A percentile compares a stretch with the other conserved stretches of the same genome.
Evolutionary conservation across 2,888 invertebrate species (phyloP).

Genomic region (Auanema freiburgensis): DNA sequence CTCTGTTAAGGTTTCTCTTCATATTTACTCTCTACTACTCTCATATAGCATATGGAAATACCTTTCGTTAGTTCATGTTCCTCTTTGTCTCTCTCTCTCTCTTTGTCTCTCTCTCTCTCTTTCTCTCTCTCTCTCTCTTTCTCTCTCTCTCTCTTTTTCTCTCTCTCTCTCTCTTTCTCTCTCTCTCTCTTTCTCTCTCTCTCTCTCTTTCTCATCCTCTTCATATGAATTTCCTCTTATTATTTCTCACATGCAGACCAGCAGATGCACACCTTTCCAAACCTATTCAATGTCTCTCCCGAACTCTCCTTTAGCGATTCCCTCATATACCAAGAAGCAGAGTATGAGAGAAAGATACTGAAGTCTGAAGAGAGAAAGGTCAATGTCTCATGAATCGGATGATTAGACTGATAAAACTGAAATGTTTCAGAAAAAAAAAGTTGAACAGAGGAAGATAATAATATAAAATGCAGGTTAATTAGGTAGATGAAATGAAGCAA

Average conservation of each 20-base stretch:
- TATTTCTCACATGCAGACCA: neutral
- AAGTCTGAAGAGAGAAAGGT: too few relatives aligned
- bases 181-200: conserved; percentile 8
- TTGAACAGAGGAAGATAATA: too few relatives aligned
- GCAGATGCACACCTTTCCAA: too few relatives aligned
- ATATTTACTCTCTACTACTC: neutral
- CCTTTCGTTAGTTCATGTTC: neutral
- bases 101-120: neutral
- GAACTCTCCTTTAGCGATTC: neutral
- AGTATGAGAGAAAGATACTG: too few relatives aligned
- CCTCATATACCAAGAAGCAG: neutral
- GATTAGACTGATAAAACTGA: too few relatives aligned
- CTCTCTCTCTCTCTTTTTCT: neutral
- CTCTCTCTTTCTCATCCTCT: neutral
- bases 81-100: conserved; percentile 11
- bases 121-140: conserved; percentile 7
- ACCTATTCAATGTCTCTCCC: conserved; percentile 3
- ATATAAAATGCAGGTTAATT: too few relatives aligned
- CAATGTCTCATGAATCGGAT: too few relatives aligned
- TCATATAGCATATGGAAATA: neutral
- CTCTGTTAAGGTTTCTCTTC: conserved; percentile 6
- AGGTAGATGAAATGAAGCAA: too few relatives aligned
- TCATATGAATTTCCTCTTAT: neutral
- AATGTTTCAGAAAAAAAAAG: too few relatives aligned
- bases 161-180: neutral